Evolutionary conservation across 1,140 invertebrate species (phyloP).

Genomic region (Kradibia gibbosae): DNA sequence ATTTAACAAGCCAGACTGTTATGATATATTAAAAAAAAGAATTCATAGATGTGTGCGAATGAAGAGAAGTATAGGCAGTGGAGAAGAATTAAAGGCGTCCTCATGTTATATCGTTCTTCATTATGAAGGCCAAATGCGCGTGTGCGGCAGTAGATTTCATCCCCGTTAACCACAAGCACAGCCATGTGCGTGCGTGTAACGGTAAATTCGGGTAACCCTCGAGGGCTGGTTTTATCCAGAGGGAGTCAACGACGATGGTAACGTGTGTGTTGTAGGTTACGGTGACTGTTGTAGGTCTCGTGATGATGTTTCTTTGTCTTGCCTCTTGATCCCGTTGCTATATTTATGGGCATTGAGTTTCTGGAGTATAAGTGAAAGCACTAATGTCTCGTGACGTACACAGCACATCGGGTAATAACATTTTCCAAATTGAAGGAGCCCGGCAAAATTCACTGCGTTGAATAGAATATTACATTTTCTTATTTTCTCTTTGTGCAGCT

Average conservation of each 20-base stretch:
- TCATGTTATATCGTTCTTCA: constrained; percentile 5
- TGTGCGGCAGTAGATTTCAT: not conserved
- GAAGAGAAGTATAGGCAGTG: not conserved
- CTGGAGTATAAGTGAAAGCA: constrained; percentile 34
- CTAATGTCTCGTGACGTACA: not conserved
- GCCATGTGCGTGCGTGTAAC: not conserved
- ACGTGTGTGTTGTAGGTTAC: no score
- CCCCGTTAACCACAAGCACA: not conserved
- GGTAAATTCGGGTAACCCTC: constrained; percentile 6
- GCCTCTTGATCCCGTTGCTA: not conserved
- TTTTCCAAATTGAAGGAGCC: constrained; percentile 8
- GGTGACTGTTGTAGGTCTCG: no score
- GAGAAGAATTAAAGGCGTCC: constrained; percentile 19
- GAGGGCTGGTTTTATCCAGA: not conserved
- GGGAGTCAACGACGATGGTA: constrained; percentile 19
- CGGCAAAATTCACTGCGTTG: not conserved
- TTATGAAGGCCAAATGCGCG: not conserved
- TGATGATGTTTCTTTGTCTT: constrained; percentile 31
- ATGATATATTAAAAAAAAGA: no score
- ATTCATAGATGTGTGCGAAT: not conserved
- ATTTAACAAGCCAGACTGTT: no score
- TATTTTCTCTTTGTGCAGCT: not conserved
- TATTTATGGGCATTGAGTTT: constrained; percentile 14
- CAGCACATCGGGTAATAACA: constrained; percentile 6
- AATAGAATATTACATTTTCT: not conserved